Percentiles rank a stretch among this genome's conserved stretches.
Conservation (phyloP, 2,888 invertebrate genomes). For the Alloplasta piceator region DNA sequence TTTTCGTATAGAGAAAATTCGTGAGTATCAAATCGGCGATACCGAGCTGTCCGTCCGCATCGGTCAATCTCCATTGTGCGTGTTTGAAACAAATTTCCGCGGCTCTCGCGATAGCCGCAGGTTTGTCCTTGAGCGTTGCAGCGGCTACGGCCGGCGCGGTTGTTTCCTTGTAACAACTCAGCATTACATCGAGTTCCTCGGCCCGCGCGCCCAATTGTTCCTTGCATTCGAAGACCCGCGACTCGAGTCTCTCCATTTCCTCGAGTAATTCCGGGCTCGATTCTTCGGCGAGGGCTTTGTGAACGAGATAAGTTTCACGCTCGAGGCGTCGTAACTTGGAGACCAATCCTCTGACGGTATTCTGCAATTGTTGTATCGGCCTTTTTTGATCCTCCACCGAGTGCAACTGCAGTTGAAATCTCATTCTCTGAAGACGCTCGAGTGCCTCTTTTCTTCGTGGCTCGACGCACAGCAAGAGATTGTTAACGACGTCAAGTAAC, state of each 20-base stretch:
- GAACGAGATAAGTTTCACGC: conserved; percentile 94
- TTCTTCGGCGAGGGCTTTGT: conserved; percentile 90
- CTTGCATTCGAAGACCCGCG: conserved; percentile 94
- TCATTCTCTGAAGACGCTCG: conserved; percentile 95
- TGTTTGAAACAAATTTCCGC: conserved; percentile 99
- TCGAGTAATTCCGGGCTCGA: conserved; percentile 86
- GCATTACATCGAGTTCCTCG: conserved; percentile 97
- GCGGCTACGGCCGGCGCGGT: conserved; percentile 85
- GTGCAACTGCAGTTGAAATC: conserved; percentile 96
- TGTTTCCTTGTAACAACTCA: conserved; percentile 95
- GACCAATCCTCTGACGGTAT: conserved; percentile 87
- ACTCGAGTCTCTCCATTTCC: conserved; percentile 90
- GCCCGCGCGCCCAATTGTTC: conserved; percentile 93
- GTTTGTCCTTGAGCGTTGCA: conserved; percentile 88
- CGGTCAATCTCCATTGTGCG: conserved; percentile 98
- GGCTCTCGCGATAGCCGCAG: conserved; percentile 91
- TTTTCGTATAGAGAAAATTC: conserved; percentile 98
- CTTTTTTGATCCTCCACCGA: conserved; percentile 95
- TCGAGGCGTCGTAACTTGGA: conserved; percentile 94
- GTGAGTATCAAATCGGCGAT: conserved; percentile 97
- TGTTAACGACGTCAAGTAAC: conserved; percentile 99
- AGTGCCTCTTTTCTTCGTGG: conserved; percentile 96
- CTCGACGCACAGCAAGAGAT: conserved; percentile 97
- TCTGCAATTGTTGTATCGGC: conserved; percentile 96
- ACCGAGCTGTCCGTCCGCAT: conserved; percentile 98